These are phyloP conservation scores for Muntiacus muntjak DNA, from an alignment of 2,113 vertebrate genomes.

Conservation along the genomic window DNA sequence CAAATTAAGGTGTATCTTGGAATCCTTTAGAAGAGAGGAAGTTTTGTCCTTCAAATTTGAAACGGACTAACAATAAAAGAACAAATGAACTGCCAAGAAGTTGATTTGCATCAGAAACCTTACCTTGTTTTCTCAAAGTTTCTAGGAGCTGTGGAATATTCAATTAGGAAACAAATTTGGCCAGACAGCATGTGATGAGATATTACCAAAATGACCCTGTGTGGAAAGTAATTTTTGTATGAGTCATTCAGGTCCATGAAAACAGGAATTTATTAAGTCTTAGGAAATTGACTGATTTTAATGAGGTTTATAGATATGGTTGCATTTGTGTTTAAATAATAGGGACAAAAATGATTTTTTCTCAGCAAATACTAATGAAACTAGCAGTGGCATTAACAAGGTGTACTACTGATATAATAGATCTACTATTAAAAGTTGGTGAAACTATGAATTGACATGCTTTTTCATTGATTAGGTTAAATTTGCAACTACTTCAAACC, in stretches of 20 bases:
- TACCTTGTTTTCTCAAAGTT: constrained; percentile 6
- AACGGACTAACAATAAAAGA: neutral
- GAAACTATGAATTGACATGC: neutral
- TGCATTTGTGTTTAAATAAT: neutral
- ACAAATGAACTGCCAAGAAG: neutral
- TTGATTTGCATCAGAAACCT: neutral
- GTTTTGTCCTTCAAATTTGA: neutral
- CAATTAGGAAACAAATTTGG: neutral
- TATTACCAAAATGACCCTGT: constrained; percentile 16
- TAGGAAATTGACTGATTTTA: constrained; percentile 25
- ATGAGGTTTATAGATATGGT: neutral
- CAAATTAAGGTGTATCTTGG: constrained; percentile 11
- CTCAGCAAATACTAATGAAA: neutral
- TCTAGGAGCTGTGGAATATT: neutral
- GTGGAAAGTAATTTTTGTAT: neutral
- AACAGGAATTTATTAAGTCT: neutral
- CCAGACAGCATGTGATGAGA: neutral
- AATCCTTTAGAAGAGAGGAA: neutral
- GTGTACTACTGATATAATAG: neutral
- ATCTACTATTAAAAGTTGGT: constrained; percentile 18
- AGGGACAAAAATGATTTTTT: neutral
- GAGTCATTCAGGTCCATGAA: constrained; percentile 11
- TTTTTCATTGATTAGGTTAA: neutral
- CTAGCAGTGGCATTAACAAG: neutral
- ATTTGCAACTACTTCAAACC: neutral